phyloP scores from a whole-genome alignment of 2,797 vertebrate genomes.

The Propithecus deckenii region DNA sequence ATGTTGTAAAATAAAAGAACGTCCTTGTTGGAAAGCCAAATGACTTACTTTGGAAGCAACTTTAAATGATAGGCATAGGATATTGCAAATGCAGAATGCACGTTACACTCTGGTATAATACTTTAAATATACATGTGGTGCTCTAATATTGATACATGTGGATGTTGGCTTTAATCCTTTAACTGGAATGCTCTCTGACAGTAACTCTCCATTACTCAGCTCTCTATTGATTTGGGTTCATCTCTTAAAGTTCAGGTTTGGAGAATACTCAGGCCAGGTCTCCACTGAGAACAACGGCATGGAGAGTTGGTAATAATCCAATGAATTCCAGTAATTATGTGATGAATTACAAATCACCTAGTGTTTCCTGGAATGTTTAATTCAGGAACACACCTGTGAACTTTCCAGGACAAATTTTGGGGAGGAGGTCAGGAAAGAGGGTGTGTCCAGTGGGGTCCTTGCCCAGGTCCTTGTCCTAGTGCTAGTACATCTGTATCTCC shows the following conservation, averaged over 20 bases:
- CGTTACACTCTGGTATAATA: background rate
- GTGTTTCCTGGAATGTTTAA: constrained; percentile 63
- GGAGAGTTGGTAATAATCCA: constrained; percentile 60
- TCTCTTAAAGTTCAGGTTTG: constrained; percentile 54
- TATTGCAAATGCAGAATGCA: constrained; percentile 19
- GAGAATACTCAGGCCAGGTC: constrained; percentile 63
- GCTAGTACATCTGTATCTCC: background rate
- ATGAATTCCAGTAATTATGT: constrained; percentile 69
- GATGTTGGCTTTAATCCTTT: background rate
- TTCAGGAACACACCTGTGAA: background rate
- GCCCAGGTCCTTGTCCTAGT: background rate
- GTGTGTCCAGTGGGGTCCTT: background rate
- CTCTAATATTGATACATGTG: background rate
- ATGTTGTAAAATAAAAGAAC: constrained; percentile 65
- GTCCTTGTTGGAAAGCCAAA: constrained; percentile 65
- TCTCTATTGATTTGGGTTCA: constrained; percentile 70
- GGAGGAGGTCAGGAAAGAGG: background rate
- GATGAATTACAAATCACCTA: constrained; percentile 42
- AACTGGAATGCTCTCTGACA: constrained; percentile 57
- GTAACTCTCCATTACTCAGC: constrained; percentile 60
- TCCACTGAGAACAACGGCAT: background rate
- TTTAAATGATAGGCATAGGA: background rate
- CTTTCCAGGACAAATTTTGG: background rate
- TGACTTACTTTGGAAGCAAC: constrained; percentile 50
- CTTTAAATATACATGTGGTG: background rate